Percentiles rank a stretch among this genome's conserved stretches.
These are phyloP conservation scores for Drosophila mimica DNA, from an alignment of 2,888 invertebrate species.

Conservation along the genomic window DNA sequence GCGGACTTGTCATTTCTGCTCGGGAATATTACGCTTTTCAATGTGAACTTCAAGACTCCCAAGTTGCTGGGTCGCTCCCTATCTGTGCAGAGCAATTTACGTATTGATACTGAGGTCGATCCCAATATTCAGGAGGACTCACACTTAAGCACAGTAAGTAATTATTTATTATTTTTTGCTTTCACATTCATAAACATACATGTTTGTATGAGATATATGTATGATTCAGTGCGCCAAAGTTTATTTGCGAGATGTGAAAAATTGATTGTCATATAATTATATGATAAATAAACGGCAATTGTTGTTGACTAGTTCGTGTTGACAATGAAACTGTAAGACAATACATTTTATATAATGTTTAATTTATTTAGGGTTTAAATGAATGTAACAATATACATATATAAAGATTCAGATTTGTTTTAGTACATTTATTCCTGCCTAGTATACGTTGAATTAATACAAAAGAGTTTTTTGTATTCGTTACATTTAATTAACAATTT, in stretches of 20 bases:
- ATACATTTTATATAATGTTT: background rate
- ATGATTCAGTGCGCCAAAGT: background rate
- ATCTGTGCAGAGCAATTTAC: slow-evolving; percentile 25
- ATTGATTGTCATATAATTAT: background rate
- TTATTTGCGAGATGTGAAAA: background rate
- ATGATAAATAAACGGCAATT: background rate
- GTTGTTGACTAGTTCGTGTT: background rate
- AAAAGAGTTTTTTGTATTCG: background rate
- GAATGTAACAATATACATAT: background rate
- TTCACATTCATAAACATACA: background rate
- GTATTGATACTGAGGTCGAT: slow-evolving; percentile 64
- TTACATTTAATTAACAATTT: background rate
- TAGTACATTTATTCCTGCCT: background rate
- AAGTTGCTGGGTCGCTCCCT: slow-evolving; percentile 48
- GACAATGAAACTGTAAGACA: background rate
- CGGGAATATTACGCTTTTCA: slow-evolving; percentile 72
- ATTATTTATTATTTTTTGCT: background rate
- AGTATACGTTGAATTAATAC: background rate
- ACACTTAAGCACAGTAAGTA: slow-evolving; percentile 75
- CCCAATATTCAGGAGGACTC: slow-evolving; percentile 81
- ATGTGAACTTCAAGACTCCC: slow-evolving; percentile 66
- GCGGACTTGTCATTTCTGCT: slow-evolving; percentile 65
- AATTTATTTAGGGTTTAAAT: background rate
- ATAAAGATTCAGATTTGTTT: background rate
- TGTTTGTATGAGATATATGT: background rate